phyloP scores from a whole-genome alignment of 2,113 vertebrate genomes.

The Halcyon malimbica region DNA sequence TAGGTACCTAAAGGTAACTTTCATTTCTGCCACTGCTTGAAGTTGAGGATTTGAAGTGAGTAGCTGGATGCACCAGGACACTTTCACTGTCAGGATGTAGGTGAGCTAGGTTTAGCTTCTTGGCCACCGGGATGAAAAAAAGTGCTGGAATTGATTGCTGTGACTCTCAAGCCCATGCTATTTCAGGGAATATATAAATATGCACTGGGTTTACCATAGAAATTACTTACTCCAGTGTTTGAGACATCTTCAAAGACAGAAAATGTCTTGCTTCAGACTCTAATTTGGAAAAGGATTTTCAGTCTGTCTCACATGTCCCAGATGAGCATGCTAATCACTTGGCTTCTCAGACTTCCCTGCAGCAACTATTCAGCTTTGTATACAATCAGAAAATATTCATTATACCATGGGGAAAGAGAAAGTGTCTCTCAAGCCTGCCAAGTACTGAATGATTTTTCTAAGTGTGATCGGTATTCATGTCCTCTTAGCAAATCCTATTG shows the following conservation, averaged over 20 bases:
- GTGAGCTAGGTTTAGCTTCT: neutral
- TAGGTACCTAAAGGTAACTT: neutral
- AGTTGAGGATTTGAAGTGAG: neutral
- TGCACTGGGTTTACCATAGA: neutral
- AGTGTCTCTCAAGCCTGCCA: neutral
- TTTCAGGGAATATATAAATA: neutral
- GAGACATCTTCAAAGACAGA: neutral
- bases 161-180: accelerated
- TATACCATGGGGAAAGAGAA: neutral
- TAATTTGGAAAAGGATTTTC: slow-evolving; percentile 15
- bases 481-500: neutral
- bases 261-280: neutral
- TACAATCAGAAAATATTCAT: slow-evolving; percentile 7
- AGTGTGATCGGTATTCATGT: neutral
- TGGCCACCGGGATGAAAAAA: neutral
- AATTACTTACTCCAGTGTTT: neutral
- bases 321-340: slow-evolving; percentile 22
- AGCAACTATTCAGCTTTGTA: slow-evolving; percentile 5
- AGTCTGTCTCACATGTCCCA: neutral
- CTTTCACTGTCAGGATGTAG: accelerated
- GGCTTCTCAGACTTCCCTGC: slow-evolving; percentile 18
- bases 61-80: neutral
- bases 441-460: neutral
- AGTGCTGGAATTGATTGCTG: neutral
- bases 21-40: neutral